A percentile compares a stretch with the other conserved stretches of the same genome.
Conservation (phyloP, 2,888 invertebrate species). For the Sclerodermus sp. region DNA sequence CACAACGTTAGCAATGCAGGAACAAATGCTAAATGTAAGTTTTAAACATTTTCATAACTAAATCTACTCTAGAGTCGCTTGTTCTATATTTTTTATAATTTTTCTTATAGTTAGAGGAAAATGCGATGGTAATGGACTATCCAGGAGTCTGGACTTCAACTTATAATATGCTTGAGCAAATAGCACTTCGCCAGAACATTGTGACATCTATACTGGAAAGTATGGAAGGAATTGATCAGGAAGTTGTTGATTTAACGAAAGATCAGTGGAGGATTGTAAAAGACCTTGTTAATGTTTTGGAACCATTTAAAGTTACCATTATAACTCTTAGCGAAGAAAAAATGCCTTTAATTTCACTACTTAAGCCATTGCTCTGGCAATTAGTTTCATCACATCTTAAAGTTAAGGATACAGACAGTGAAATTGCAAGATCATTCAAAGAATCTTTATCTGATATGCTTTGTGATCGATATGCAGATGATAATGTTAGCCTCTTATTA, state of each 20-base stretch:
- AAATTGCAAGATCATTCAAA: constrained; percentile 51
- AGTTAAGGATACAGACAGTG: constrained; percentile 52
- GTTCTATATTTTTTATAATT: not conserved
- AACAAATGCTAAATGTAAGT: constrained; percentile 50
- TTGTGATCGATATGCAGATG: constrained; percentile 52
- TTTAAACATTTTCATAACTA: not conserved
- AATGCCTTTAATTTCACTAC: constrained; percentile 57
- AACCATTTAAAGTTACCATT: constrained; percentile 60
- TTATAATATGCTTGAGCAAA: constrained; percentile 58
- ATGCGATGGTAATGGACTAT: constrained; percentile 49
- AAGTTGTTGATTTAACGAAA: constrained; percentile 43
- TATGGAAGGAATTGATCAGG: constrained; percentile 49
- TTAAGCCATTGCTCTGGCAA: constrained; percentile 61
- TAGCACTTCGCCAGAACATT: constrained; percentile 48
- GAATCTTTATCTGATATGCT: constrained; percentile 54
- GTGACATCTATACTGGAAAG: constrained; percentile 50
- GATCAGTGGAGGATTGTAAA: constrained; percentile 58
- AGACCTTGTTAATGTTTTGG: constrained; percentile 56
- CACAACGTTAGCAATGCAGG: constrained; percentile 50
- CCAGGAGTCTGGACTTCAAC: constrained; percentile 58
- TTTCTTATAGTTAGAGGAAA: constrained; percentile 47
- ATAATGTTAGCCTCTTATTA: constrained; percentile 52
- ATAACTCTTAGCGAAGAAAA: constrained; percentile 60
- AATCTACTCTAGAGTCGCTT: not conserved
- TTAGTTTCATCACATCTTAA: constrained; percentile 58